Evolutionary conservation across 2,888 invertebrate species (phyloP).

Genomic region (Anodontia alba): DNA sequence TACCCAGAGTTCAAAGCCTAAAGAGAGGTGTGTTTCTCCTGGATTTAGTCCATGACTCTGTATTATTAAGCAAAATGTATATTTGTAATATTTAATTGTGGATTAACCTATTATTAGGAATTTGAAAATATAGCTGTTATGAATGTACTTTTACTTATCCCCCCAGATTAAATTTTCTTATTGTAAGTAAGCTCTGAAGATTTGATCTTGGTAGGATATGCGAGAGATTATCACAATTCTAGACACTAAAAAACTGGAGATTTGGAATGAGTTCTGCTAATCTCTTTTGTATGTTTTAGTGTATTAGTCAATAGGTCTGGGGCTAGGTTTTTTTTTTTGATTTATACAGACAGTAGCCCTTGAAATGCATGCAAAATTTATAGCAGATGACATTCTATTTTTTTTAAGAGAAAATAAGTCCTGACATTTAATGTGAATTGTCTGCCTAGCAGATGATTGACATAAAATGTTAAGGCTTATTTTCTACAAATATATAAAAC

Average conservation of each 20-base stretch:
- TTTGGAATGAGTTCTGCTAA: background rate
- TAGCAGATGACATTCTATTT: no score
- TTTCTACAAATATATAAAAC: no score
- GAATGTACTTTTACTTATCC: conserved; percentile 16
- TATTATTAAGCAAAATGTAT: background rate
- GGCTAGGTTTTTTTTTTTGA: background rate
- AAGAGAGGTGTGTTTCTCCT: no score
- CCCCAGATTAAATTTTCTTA: conserved; percentile 4
- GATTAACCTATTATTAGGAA: conserved; percentile 1
- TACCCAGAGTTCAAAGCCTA: no score
- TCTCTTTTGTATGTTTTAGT: background rate
- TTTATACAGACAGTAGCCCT: no score
- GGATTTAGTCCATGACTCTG: background rate
- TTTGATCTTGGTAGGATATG: conserved; percentile 20
- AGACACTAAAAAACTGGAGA: background rate
- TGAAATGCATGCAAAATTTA: no score
- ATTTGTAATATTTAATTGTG: background rate
- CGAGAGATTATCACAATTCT: background rate
- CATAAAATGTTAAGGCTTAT: no score
- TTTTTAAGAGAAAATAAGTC: no score
- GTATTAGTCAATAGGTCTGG: conserved; percentile 7
- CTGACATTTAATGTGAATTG: no score
- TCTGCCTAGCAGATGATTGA: no score
- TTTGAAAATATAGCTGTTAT: conserved; percentile 2
- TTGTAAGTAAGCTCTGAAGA: background rate